A percentile compares a stretch with the other conserved stretches of the same genome.
These are phyloP conservation scores for Chlorodrepanis virens DNA, from an alignment of 2,113 vertebrate species.

Conservation along the genomic window DNA sequence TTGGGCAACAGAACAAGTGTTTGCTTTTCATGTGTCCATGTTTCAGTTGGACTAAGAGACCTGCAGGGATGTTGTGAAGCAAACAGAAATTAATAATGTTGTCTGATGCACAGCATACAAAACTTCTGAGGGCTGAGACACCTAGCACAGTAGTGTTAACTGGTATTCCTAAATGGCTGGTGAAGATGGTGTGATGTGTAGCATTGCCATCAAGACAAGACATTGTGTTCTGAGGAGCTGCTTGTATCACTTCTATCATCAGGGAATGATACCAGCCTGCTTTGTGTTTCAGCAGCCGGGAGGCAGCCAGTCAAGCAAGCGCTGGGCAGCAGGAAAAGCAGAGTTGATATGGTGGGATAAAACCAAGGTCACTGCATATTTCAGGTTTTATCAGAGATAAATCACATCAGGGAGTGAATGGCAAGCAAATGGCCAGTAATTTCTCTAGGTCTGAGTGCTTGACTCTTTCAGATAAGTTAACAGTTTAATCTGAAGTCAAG, in stretches of 20 bases:
- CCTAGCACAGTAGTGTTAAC: accelerated
- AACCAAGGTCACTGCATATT: background rate
- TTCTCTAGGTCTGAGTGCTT: background rate
- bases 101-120: background rate
- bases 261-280: background rate
- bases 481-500: background rate
- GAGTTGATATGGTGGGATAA: background rate
- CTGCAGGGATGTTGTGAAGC: background rate
- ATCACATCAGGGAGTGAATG: background rate
- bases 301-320: background rate
- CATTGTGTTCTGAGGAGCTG: background rate
- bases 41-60: background rate
- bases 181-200: background rate
- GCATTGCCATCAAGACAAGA: background rate
- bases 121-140: background rate
- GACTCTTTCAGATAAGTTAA: background rate
- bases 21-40: background rate
- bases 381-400: background rate
- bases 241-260: background rate
- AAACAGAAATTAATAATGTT: background rate
- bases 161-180: background rate
- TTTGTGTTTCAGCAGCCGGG: background rate
- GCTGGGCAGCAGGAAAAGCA: background rate
- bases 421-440: background rate
- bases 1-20: background rate